Evolutionary conservation across 2,797 vertebrate genomes (phyloP).

Genomic region (Gadopsis bispinosus): DNA sequence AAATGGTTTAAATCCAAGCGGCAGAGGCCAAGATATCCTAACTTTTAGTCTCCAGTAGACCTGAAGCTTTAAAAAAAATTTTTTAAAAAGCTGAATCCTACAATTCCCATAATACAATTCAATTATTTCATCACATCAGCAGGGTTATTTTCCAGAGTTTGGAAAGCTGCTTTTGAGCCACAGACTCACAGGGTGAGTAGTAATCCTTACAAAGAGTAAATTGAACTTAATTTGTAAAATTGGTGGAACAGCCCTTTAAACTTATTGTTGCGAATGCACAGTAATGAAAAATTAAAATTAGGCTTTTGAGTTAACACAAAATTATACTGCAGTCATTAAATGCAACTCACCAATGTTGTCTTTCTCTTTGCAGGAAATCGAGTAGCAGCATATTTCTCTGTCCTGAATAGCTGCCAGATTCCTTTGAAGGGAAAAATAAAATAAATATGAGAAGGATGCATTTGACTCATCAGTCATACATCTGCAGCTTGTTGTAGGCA

Average conservation of each 20-base stretch:
- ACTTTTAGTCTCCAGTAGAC: background rate
- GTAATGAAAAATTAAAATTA: background rate
- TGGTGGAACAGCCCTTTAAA: background rate
- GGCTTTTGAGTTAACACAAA: background rate
- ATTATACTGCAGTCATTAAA: background rate
- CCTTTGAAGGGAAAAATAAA: conserved; percentile 70
- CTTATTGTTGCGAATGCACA: background rate
- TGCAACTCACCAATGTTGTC: conserved; percentile 88
- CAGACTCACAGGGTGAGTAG: background rate
- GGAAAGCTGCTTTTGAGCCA: background rate
- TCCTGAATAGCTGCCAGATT: conserved; percentile 91
- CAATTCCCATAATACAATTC: too few species aligned
- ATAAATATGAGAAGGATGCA: background rate
- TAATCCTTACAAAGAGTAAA: too few species aligned
- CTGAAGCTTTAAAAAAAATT: too few species aligned
- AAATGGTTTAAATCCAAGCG: background rate
- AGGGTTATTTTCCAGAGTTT: background rate
- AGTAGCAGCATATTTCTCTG: conserved; percentile 91
- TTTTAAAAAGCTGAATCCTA: background rate
- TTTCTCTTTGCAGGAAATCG: conserved; percentile 99
- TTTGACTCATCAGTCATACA: background rate
- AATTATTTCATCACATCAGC: background rate
- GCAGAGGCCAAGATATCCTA: background rate
- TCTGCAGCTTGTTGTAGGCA: background rate
- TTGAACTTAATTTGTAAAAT: background rate